Conservation (phyloP, 2,797 vertebrate species). For the Cuniculus paca region DNA sequence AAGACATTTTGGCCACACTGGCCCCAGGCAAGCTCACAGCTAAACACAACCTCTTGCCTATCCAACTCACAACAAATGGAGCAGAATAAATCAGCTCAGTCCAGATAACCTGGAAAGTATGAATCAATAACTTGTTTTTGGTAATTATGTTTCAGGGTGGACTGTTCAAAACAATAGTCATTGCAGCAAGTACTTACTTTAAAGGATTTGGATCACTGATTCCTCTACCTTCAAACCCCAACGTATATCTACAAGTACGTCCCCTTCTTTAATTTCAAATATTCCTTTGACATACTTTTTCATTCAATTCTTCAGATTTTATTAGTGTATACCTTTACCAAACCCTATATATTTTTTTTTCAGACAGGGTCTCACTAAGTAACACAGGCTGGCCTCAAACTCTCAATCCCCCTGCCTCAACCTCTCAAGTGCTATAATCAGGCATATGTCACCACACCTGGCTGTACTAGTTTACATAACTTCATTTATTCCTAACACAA, state of each 20-base stretch:
- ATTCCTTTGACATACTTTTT: background rate
- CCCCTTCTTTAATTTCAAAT: background rate
- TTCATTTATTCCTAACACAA: conserved; percentile 16
- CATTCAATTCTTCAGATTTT: conserved; percentile 1
- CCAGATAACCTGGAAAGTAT: background rate
- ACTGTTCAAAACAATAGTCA: background rate
- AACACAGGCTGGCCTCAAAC: background rate
- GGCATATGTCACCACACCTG: background rate
- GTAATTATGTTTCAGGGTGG: background rate
- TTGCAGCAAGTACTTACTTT: background rate
- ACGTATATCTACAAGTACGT: background rate
- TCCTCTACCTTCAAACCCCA: background rate
- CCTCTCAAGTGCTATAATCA: background rate
- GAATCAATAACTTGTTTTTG: background rate
- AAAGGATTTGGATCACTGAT: background rate
- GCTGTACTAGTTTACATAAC: background rate
- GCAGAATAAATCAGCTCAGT: background rate
- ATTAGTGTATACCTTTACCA: background rate
- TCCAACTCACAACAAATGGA: background rate
- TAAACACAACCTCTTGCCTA: background rate
- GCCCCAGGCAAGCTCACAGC: background rate
- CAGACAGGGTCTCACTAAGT: background rate
- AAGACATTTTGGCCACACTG: background rate
- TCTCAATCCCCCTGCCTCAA: background rate
- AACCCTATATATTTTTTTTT: background rate